Evolutionary conservation across 1,140 invertebrate species (phyloP).

Genomic region (Contarinia nasturtii): DNA sequence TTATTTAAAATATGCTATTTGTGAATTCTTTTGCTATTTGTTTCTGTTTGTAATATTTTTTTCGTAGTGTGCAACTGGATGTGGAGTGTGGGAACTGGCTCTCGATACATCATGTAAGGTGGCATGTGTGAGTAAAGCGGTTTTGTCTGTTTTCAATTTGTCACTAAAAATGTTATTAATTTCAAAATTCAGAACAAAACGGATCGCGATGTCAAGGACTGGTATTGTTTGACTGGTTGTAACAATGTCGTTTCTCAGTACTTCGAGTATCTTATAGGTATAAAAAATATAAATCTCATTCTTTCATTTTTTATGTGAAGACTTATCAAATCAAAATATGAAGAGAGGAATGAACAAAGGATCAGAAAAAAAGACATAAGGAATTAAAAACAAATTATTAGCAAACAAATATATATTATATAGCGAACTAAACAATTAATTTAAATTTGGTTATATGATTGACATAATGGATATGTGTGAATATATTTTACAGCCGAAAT

Average conservation of each 20-base stretch:
- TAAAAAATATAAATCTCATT: background rate
- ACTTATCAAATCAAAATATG: no score
- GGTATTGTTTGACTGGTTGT: slow-evolving; percentile 51
- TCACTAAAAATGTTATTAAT: no score
- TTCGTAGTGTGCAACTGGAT: slow-evolving; percentile 49
- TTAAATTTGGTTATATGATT: no score
- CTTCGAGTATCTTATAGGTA: slow-evolving; percentile 25
- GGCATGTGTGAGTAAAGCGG: slow-evolving; percentile 51
- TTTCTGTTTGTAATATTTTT: background rate
- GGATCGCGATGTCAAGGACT: slow-evolving; percentile 3
- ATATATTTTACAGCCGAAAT: slow-evolving; percentile 33
- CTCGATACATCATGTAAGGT: slow-evolving; percentile 41
- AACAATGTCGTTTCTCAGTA: slow-evolving; percentile 55
- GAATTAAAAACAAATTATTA: no score
- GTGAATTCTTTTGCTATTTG: background rate
- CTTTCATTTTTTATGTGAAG: no score
- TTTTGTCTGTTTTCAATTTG: background rate
- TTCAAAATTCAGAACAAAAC: slow-evolving; percentile 4
- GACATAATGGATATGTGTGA: no score
- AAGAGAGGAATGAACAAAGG: no score
- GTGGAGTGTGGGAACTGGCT: slow-evolving; percentile 43
- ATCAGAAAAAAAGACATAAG: no score
- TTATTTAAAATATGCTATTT: no score
- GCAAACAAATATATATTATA: no score
- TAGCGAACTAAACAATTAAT: no score